Percentiles rank a stretch among this genome's conserved stretches.
phyloP scores from a whole-genome alignment of 2,797 vertebrate genomes.

The Gymnoscopelus microlampas region DNA sequence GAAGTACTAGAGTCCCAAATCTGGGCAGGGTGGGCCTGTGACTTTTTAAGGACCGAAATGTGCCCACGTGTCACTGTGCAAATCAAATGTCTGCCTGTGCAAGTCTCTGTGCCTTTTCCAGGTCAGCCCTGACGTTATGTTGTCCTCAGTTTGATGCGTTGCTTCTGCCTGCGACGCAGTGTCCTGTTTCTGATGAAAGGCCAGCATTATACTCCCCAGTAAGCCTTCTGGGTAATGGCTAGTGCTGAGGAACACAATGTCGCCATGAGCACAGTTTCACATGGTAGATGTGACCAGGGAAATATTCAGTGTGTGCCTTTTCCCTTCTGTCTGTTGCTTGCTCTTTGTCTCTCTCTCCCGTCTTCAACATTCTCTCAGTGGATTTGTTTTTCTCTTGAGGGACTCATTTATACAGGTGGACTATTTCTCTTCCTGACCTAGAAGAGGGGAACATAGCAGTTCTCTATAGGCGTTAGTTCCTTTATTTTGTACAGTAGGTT shows the following conservation, averaged over 20 bases:
- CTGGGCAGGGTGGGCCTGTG: too few species aligned
- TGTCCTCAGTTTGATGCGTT: constrained; percentile 13
- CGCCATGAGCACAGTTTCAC: constrained; percentile 66
- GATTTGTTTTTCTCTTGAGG: background rate
- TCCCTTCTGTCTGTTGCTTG: constrained; percentile 12
- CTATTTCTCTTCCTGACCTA: too few species aligned
- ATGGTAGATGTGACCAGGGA: constrained; percentile 57
- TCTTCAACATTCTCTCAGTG: too few species aligned
- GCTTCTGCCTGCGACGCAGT: constrained; percentile 30
- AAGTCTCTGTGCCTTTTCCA: background rate
- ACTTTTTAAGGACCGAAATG: too few species aligned
- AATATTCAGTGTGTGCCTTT: constrained; percentile 22
- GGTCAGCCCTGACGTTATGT: constrained; percentile 6
- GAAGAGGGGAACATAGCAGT: too few species aligned
- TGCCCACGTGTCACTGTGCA: too few species aligned
- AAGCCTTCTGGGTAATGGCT: constrained; percentile 28
- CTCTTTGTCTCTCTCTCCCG: constrained; percentile 13
- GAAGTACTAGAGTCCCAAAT: too few species aligned
- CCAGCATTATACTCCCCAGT: constrained; percentile 53
- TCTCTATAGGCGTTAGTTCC: too few species aligned
- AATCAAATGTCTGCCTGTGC: too few species aligned
- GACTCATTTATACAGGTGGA: background rate
- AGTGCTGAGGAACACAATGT: constrained; percentile 30
- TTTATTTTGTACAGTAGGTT: too few species aligned
- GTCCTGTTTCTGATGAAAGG: constrained; percentile 49